Evolutionary conservation across 2,113 vertebrate genomes (phyloP).

Genomic region (Passer domesticus): DNA sequence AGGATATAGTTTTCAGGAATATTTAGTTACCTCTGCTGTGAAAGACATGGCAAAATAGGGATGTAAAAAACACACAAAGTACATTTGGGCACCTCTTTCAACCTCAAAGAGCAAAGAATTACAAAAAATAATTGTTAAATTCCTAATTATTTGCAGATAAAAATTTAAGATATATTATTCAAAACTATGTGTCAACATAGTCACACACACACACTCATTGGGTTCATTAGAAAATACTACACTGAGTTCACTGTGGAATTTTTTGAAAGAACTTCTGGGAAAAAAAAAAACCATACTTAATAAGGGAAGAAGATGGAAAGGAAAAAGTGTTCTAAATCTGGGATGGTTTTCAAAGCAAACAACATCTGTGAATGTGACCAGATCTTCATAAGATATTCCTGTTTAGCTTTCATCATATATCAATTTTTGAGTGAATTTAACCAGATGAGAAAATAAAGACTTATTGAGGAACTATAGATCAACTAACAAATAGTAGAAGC

Average conservation of each 20-base stretch:
- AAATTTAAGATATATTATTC: neutral
- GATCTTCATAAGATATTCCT: neutral
- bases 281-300: neutral
- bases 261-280: neutral
- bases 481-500: neutral
- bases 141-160: neutral
- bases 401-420: neutral
- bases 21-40: neutral
- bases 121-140: neutral
- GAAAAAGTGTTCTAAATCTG: neutral
- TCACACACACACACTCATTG: neutral
- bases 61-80: neutral
- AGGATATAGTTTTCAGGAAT: neutral
- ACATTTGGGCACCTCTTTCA: neutral
- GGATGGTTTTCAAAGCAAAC: neutral
- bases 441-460: neutral
- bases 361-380: neutral
- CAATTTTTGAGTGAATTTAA: neutral
- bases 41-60: neutral
- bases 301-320: neutral
- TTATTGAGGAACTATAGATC: neutral
- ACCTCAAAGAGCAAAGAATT: neutral
- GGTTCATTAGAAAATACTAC: neutral
- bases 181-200: neutral
- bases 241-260: neutral